Base-by-base conservation (phyloP, 2,797 vertebrate species). In the Enteromius argenteus region DNA sequence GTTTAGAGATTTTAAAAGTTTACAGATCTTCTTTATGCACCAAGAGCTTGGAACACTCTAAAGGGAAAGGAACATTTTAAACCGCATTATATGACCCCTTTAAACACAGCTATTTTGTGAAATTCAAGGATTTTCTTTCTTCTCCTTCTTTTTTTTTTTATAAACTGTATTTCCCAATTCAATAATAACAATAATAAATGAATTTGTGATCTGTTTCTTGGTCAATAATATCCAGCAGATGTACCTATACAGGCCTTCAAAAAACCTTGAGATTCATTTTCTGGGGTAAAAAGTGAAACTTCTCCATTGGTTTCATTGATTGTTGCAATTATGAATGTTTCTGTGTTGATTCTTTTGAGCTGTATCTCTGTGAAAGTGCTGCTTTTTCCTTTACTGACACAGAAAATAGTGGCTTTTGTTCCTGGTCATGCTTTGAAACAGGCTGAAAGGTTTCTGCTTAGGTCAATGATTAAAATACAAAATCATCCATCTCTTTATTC, bases 401-500 rank as follows among this genome's bases (percentile, higher is more conserved):
- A 17, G 42, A 62, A 73, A 74, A 46, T 60, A 14, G 21, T 49
- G 5, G 13, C 39, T 17, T 64, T 81, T 81, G 69, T 74, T 37
- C 21, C 19, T 14, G 27, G 23, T 11, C 37, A n/a, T 71, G n/a
- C 49, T 23, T 23, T 42, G 15, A 56, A n/a, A 81, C 30, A 62
- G 6, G n/a, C 17, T 62, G 27, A 81, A 81, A 32, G 39, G 5
- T 35, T 75, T 75, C 30, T 75, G 56, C n/a, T 66, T 30, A 35
- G 30, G 60, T 44, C 42, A 5, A 42, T 32, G 77, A 51, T 79
- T 67, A 74, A 74, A 62, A 74, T 4, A 73, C 56, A 74, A 30
- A 66, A 37, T 82, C 69, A 3, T 39, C 17, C 56, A 6, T 37
- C 42, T 49, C n/a, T 51, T 44, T 27, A 74, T 74, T 74, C 30